phyloP scores from a whole-genome alignment of 2,113 vertebrate genomes.

The Dermatemys mawii region DNA sequence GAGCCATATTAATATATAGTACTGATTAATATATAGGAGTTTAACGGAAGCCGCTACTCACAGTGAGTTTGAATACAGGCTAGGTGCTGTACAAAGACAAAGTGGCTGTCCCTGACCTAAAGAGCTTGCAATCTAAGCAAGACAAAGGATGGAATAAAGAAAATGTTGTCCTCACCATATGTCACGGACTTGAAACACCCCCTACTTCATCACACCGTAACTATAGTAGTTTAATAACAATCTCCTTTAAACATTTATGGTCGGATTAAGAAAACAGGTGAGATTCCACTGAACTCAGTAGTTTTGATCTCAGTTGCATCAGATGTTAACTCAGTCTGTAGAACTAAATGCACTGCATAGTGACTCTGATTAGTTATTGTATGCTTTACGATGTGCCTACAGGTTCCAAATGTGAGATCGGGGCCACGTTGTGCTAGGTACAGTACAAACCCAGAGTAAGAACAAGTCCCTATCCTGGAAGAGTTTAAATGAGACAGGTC shows the following conservation, averaged over 20 bases:
- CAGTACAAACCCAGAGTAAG: background rate
- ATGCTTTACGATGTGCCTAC: background rate
- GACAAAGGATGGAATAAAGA: background rate
- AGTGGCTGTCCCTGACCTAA: background rate
- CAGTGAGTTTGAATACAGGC: background rate
- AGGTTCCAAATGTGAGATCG: background rate
- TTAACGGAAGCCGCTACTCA: background rate
- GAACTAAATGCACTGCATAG: background rate
- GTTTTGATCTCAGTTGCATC: background rate
- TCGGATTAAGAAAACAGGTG: background rate
- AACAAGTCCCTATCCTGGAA: background rate
- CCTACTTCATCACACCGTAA: no score
- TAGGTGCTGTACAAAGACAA: background rate
- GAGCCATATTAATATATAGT: background rate
- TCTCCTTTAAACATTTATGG: background rate
- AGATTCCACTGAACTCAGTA: background rate
- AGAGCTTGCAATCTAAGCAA: background rate
- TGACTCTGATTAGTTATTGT: background rate
- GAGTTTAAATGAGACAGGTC: background rate
- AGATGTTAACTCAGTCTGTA: background rate
- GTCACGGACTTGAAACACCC: no score
- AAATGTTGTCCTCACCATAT: background rate
- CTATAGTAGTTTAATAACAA: background rate
- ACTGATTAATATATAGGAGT: no score
- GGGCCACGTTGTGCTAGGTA: background rate